These are phyloP conservation scores for Sarcophaga peregrina DNA, from an alignment of 1,140 invertebrate species.

Conservation along the genomic window DNA sequence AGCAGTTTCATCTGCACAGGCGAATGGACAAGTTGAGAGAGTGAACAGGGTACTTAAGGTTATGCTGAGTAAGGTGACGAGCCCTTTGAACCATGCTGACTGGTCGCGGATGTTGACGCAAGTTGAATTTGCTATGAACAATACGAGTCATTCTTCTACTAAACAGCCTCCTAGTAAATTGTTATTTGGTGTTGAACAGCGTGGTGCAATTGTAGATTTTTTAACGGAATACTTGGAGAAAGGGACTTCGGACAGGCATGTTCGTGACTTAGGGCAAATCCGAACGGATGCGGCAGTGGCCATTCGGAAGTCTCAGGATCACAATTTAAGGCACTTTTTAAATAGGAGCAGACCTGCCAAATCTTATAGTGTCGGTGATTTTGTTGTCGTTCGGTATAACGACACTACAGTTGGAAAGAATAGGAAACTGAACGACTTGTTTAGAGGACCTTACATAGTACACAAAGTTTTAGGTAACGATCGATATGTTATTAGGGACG, in stretches of 20 bases:
- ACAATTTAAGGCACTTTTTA: neutral
- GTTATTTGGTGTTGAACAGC: too few relatives aligned
- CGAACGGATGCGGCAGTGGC: neutral
- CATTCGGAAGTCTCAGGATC: neutral
- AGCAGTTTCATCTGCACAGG: too few relatives aligned
- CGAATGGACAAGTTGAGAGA: too few relatives aligned
- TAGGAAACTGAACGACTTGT: too few relatives aligned
- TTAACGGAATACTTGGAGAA: neutral
- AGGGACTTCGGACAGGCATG: neutral
- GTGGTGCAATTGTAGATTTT: neutral
- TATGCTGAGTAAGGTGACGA: too few relatives aligned
- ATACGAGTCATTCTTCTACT: neutral
- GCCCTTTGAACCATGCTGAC: neutral
- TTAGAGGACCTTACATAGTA: neutral
- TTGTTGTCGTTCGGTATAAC: too few relatives aligned
- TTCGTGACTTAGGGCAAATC: neutral
- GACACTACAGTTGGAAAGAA: too few relatives aligned
- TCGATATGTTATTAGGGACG: neutral
- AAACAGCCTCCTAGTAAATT: neutral
- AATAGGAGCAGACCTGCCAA: neutral
- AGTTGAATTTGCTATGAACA: neutral
- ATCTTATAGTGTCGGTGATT: too few relatives aligned
- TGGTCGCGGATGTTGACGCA: neutral
- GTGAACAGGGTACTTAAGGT: too few relatives aligned
- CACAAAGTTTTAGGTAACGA: neutral